phyloP scores from a whole-genome alignment of 2,113 vertebrate genomes.

The Rhombomys opimus region DNA sequence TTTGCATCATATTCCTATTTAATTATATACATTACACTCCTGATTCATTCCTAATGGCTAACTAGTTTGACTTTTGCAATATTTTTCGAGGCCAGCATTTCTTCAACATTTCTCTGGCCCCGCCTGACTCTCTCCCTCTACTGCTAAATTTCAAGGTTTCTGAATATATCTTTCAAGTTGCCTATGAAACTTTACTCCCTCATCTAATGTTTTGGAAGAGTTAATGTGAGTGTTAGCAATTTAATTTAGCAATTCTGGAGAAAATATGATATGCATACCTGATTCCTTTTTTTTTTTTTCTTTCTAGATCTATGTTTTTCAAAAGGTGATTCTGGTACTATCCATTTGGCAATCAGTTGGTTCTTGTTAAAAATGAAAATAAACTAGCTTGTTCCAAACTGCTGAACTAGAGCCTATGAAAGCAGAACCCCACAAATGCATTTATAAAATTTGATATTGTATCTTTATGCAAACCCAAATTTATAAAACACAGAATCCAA shows the following conservation, averaged over 20 bases:
- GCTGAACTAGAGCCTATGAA: neutral
- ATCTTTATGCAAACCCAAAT: neutral
- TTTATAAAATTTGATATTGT: neutral
- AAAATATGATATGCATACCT: neutral
- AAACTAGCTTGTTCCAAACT: too few species aligned
- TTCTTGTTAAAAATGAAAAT: neutral
- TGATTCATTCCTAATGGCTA: neutral
- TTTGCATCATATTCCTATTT: neutral
- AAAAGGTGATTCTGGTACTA: neutral
- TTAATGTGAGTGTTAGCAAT: too few species aligned
- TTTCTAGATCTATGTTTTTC: neutral
- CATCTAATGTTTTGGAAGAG: neutral
- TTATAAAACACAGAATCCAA: neutral
- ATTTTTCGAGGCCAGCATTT: slow-evolving; percentile 12
- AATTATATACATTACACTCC: neutral
- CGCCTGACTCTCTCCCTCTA: neutral
- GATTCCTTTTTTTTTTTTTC: neutral
- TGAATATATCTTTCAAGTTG: neutral
- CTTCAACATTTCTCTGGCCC: neutral
- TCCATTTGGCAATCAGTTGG: neutral
- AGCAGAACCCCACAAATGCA: neutral
- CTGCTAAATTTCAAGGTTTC: neutral
- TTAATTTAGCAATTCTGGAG: neutral
- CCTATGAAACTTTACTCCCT: neutral
- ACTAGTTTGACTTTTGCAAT: neutral